Evolutionary conservation across 1,140 invertebrate species (phyloP).

Genomic region (Trypoxylus dichotomus): DNA sequence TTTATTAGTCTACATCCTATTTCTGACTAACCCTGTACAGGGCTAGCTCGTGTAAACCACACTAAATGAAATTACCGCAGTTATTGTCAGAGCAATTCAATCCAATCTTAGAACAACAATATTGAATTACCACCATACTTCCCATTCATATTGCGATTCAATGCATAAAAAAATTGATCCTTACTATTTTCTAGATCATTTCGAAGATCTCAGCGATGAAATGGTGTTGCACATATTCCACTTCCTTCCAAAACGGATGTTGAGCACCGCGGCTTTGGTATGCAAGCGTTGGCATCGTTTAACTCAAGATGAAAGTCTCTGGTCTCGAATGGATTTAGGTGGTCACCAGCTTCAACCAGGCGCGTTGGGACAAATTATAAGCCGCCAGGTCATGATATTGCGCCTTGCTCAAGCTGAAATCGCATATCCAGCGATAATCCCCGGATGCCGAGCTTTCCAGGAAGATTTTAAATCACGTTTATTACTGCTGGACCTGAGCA

Average conservation of each 20-base stretch:
- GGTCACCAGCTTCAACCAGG: constrained; percentile 66
- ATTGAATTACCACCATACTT: too few species aligned
- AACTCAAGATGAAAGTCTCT: constrained; percentile 78
- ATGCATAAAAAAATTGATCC: too few species aligned
- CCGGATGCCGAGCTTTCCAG: constrained; percentile 48
- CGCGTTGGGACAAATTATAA: constrained; percentile 70
- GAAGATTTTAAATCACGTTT: constrained; percentile 58
- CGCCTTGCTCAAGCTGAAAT: constrained; percentile 60
- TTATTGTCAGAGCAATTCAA: too few species aligned
- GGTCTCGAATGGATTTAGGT: constrained; percentile 80
- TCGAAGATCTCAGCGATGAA: constrained; percentile 76
- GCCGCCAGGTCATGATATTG: constrained; percentile 72
- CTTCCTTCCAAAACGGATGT: constrained; percentile 76
- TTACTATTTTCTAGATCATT: constrained; percentile 55
- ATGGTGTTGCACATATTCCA: constrained; percentile 80
- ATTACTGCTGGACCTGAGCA: constrained; percentile 83
- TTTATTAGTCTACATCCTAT: too few species aligned
- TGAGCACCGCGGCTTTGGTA: constrained; percentile 70
- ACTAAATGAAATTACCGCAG: too few species aligned
- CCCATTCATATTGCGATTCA: too few species aligned
- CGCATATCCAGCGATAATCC: constrained; percentile 58
- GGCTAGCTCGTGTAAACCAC: too few species aligned
- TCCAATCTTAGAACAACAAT: too few species aligned
- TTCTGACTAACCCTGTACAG: too few species aligned
- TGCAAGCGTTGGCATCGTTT: constrained; percentile 71